phyloP scores from a whole-genome alignment of 1,140 invertebrate genomes.

The Anoplophora glabripennis region DNA sequence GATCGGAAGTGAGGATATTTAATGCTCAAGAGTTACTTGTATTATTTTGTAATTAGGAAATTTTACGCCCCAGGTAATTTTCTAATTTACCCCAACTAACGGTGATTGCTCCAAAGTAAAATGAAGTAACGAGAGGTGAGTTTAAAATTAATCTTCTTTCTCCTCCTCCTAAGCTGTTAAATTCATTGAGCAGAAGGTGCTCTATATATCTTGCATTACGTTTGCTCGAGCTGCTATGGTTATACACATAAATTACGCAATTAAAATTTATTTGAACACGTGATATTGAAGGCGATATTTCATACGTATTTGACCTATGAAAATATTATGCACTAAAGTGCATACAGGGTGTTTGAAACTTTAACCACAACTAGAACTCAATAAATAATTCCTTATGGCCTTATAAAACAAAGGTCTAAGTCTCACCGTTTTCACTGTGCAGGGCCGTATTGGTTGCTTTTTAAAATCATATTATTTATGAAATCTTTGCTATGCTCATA shows the following conservation, averaged over 20 bases:
- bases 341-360: too few relatives aligned
- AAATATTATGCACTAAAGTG: too few relatives aligned
- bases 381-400: background rate
- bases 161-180: background rate
- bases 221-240: too few relatives aligned
- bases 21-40: slow-evolving; percentile 5
- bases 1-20: background rate
- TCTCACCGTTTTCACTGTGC: too few relatives aligned
- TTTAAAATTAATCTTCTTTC: slow-evolving; percentile 7
- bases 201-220: background rate
- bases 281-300: too few relatives aligned
- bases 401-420: too few relatives aligned
- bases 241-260: too few relatives aligned
- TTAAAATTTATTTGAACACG: too few relatives aligned
- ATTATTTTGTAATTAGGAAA: slow-evolving; percentile 13
- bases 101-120: background rate
- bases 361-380: background rate
- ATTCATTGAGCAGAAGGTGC: background rate
- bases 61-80: slow-evolving; percentile 12
- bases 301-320: too few relatives aligned
- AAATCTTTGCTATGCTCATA: too few relatives aligned
- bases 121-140: slow-evolving; percentile 2
- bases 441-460: too few relatives aligned
- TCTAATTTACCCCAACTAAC: slow-evolving; percentile 7
- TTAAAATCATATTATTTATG: too few relatives aligned